Evolutionary conservation across 2,888 invertebrate species (phyloP), one percentile per base, ranked within the genome.

Genomic region (Pharmacophagus antenor): DNA sequence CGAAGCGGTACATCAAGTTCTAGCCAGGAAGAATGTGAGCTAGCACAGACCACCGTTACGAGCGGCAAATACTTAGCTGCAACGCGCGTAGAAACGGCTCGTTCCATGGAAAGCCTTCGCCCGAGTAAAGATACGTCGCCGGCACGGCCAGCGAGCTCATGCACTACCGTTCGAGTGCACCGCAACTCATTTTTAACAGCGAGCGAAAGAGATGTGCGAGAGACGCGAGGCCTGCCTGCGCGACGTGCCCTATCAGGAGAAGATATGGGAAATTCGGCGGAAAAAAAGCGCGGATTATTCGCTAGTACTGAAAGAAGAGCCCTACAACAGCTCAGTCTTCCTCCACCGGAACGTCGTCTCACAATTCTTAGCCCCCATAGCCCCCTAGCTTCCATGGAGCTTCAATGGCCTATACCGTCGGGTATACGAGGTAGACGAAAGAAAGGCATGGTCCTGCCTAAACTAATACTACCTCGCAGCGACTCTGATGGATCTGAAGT

Each of bases 301-400:
- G 94, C 95, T 7, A 93, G 93, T 61, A 92, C 92, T 25, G 93
- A 94, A 71, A 85, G 94, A 53, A 91, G 92, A 25, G 87, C 85
- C 27, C 92, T 95, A 20, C 94, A 94, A 70, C 94, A 95, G 74
- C 86, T 95, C 42, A 95, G 94, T 69, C 82, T 95, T 41, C 94
- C 94, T 8, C 94, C 95, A 8, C 93, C 94, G 0, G 94, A 93
- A 62, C 89, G 92, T 12, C 90, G 92, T 67, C 92, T 96, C 55
- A 96, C 95, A 44, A 96, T 96, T 61, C 85, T 96, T 61, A 96
- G 96, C 68, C 95, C 95, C 0, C 95, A 95, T 77, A 94, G 94
- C 73, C 96, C 96, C 0, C 92, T 94, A 73, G 94, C 94, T 61
- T 58, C 64, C 6, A 91, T 92, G 64, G 95, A 95, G 69, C 86